phyloP scores from a whole-genome alignment of 2,797 vertebrate species.

The Geotrypetes seraphini region DNA sequence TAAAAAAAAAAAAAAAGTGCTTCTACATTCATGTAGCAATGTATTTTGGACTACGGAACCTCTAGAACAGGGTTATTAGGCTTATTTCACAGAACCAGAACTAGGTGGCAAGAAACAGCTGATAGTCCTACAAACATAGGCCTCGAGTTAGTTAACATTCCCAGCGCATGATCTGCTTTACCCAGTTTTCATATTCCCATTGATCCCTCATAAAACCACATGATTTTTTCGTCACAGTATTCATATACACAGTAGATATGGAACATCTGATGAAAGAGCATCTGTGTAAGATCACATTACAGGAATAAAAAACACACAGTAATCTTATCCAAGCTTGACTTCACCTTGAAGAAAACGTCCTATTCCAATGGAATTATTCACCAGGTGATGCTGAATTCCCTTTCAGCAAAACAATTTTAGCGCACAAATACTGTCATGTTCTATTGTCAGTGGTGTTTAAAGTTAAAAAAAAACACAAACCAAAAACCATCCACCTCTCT shows the following conservation, averaged over 20 bases:
- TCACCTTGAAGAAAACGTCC: slow-evolving; percentile 24
- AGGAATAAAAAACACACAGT: slow-evolving; percentile 41
- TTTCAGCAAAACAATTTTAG: slow-evolving; percentile 36
- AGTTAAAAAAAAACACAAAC: slow-evolving; percentile 14
- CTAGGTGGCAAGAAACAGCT: slow-evolving; percentile 29
- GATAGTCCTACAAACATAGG: slow-evolving; percentile 24
- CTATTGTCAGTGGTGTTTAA: slow-evolving; percentile 50
- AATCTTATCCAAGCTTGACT: slow-evolving; percentile 29
- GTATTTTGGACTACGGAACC: slow-evolving; percentile 31
- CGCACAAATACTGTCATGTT: slow-evolving; percentile 43
- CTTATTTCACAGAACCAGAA: slow-evolving; percentile 35
- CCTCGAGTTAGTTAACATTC: slow-evolving; percentile 33
- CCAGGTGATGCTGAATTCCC: slow-evolving; percentile 25
- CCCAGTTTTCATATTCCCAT: slow-evolving; percentile 27
- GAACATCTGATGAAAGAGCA: slow-evolving; percentile 40
- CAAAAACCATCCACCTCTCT: not conserved
- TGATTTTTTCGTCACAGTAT: slow-evolving; percentile 41
- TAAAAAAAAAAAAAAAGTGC: too few species aligned
- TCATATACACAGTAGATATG: slow-evolving; percentile 48
- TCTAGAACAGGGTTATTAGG: slow-evolving; percentile 31
- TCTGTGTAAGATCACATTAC: slow-evolving; percentile 38
- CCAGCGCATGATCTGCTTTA: slow-evolving; percentile 27
- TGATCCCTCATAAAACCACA: slow-evolving; percentile 38
- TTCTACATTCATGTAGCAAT: slow-evolving; percentile 27
- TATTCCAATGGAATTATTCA: slow-evolving; percentile 38